Evolutionary conservation across 1,140 invertebrate species (phyloP), one percentile per base, ranked within the genome.

Genomic region (Zaprionus ghesquierei): DNA sequence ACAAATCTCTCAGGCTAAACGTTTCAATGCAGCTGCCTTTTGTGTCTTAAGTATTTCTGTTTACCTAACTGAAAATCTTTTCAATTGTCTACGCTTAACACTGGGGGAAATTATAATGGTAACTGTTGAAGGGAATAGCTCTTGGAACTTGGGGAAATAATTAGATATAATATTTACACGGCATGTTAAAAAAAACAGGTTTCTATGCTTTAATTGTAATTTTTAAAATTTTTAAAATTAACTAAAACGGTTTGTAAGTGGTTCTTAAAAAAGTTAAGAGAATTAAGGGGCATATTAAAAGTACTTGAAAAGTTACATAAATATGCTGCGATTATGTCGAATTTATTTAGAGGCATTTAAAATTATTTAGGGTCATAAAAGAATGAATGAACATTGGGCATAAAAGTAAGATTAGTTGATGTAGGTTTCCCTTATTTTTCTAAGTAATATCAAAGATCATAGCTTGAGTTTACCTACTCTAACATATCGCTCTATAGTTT

Each of bases 1-100:
- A 71, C 71, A 76, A 86, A 87, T 79, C 68, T 78, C 82, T 79
- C 69, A 65, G 62, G 81, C 81, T 82, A 87, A 86, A 82, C 56
- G 82, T 33, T 87, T 71, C 46, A 73, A 80, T 80, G 73, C 81
- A 85, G 72, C 75, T 62, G 78, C 65, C 59, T 53, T 66, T 70
- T 58, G 25, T 50, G 20, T 22, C 54, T 59, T 25, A 13, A 18
- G n/a, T 41, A n/a, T 41, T 33, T 70, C 63, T 70, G 41, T 60
- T 31, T 22, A 38, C 49, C 41, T 86, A 77, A 53, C 74, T 81
- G 54, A 66, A 84, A 81, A 77, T 86, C 81, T 86, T 69, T 74
- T 77, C 69, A 85, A 84, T 86, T 84, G 81, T 77, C 22, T 59
- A 75, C 78, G 64, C 78, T 81, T 81, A 15, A 41, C 5, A 15